These are phyloP conservation scores for Callosobruchus maculatus DNA, from an alignment of 2,888 invertebrate species.

Conservation along the genomic window DNA sequence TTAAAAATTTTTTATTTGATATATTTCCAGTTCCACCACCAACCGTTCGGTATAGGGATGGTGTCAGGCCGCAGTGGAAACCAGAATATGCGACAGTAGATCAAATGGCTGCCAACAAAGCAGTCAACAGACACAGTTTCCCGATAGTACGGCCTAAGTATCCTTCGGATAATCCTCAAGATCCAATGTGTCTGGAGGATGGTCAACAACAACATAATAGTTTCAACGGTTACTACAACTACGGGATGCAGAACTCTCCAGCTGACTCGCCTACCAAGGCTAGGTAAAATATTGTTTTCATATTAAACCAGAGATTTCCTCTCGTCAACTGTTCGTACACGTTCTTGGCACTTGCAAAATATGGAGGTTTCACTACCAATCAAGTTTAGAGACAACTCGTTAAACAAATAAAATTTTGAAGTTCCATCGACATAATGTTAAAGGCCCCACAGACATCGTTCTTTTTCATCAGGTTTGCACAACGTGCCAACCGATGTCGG, in stretches of 20 bases:
- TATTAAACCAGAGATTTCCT: too few species aligned
- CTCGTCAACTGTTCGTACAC: too few species aligned
- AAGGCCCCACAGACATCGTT: too few species aligned
- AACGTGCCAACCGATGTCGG: too few species aligned
- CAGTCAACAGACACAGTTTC: constrained; percentile 42
- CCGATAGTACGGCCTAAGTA: constrained; percentile 34
- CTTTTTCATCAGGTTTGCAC: too few species aligned
- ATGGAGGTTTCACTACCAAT: too few species aligned
- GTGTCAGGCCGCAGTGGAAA: constrained; percentile 25
- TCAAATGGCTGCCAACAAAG: constrained; percentile 5
- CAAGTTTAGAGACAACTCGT: too few species aligned
- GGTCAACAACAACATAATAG: constrained; percentile 8
- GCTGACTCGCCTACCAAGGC: constrained; percentile 56
- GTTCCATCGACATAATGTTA: too few species aligned
- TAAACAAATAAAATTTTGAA: too few species aligned
- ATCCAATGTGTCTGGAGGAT: constrained; percentile 7
- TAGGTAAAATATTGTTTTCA: constrained; percentile 18
- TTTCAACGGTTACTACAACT: constrained; percentile 35
- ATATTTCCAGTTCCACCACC: constrained; percentile 12
- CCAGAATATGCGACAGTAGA: constrained; percentile 3
- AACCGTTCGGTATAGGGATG: constrained; percentile 5
- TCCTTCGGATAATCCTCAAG: constrained; percentile 10
- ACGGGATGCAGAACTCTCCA: constrained; percentile 43
- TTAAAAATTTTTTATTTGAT: too few species aligned
- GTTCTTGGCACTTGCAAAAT: too few species aligned